Conservation (phyloP, 2,797 vertebrate species). For the Sphaeramia orbicularis region DNA sequence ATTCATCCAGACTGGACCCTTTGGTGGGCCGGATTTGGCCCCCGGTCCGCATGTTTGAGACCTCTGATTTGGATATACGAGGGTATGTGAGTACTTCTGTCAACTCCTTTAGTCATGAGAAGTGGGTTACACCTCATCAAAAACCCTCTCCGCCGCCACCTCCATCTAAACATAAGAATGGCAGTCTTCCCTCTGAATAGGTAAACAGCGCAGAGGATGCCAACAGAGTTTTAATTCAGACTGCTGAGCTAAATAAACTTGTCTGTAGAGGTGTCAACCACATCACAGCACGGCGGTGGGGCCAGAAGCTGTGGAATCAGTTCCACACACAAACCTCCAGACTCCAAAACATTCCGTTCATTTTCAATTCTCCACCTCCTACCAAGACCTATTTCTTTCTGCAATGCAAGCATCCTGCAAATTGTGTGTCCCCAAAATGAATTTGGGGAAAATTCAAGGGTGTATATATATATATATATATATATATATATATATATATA, state of each 20-base stretch:
- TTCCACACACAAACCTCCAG: constrained; percentile 44
- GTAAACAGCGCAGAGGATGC: constrained; percentile 42
- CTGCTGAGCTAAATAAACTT: constrained; percentile 62
- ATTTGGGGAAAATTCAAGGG: constrained; percentile 67
- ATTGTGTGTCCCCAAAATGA: constrained; percentile 65
- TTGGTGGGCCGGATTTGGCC: too few relatives aligned
- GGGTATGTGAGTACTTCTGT: constrained; percentile 26
- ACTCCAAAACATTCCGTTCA: constrained; percentile 50
- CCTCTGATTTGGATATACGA: constrained; percentile 32
- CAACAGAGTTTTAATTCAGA: constrained; percentile 57
- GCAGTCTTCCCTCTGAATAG: constrained; percentile 32
- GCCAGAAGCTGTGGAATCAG: constrained; percentile 46
- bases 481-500: constrained; percentile 35
- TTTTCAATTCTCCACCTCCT: constrained; percentile 54
- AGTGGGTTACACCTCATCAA: constrained; percentile 32
- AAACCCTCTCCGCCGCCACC: constrained; percentile 4
- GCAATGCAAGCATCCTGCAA: constrained; percentile 68
- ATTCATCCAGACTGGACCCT: too few relatives aligned
- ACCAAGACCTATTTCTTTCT: constrained; percentile 67
- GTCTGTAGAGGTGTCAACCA: constrained; percentile 48
- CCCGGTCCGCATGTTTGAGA: too few relatives aligned
- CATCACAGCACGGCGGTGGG: constrained; percentile 20
- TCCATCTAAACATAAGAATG: constrained; percentile 37
- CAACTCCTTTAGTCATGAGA: constrained; percentile 22
- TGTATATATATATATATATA: constrained; percentile 33